Evolutionary conservation across 2,888 invertebrate genomes (phyloP).

Genomic region (Cybosia mesomella): DNA sequence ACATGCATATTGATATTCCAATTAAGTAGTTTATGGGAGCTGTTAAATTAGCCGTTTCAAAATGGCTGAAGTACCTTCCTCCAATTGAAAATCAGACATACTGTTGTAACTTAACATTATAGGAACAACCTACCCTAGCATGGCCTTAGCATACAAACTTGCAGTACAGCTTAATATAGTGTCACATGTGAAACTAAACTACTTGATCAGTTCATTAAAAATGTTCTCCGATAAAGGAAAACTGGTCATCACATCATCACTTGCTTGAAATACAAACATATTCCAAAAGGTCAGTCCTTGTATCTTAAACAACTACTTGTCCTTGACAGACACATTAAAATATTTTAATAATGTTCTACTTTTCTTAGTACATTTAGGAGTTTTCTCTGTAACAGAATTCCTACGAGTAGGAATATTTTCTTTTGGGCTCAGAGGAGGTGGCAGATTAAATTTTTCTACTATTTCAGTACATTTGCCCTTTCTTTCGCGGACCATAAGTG

Average conservation of each 20-base stretch:
- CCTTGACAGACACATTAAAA: slow-evolving; percentile 66
- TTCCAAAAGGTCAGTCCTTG: slow-evolving; percentile 50
- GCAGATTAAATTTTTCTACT: slow-evolving; percentile 22
- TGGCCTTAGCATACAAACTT: background rate
- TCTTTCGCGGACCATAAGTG: slow-evolving; percentile 63
- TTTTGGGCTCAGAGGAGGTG: slow-evolving; percentile 64
- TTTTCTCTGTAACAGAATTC: slow-evolving; percentile 64
- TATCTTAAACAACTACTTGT: slow-evolving; percentile 48
- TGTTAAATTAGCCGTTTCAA: background rate
- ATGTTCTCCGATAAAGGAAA: slow-evolving; percentile 3
- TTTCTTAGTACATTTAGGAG: slow-evolving; percentile 61
- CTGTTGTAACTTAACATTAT: background rate
- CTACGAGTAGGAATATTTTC: slow-evolving; percentile 64
- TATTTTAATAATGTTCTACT: slow-evolving; percentile 73
- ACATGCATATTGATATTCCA: background rate
- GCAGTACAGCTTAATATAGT: slow-evolving; percentile 8
- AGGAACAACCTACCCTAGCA: background rate
- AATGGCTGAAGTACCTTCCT: too few relatives aligned
- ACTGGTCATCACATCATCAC: slow-evolving; percentile 13
- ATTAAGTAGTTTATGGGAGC: background rate
- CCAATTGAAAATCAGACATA: background rate
- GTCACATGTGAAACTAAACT: slow-evolving; percentile 11
- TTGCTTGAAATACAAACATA: slow-evolving; percentile 24
- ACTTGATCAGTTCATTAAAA: slow-evolving; percentile 8
- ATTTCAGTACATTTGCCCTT: slow-evolving; percentile 44